phyloP scores from a whole-genome alignment of 2,113 vertebrate genomes.

The Dromas ardeola region DNA sequence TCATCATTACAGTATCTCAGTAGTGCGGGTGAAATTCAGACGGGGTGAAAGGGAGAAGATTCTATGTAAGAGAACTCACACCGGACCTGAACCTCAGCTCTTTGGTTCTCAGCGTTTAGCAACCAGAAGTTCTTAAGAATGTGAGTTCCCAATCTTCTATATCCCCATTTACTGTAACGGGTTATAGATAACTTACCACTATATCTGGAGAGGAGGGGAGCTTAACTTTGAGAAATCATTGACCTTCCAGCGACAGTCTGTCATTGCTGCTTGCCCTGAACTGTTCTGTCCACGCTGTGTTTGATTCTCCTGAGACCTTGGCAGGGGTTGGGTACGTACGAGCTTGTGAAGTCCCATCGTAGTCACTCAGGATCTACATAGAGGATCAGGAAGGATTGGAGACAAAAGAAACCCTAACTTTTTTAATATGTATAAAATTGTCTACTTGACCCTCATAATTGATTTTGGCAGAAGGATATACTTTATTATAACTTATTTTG shows the following conservation, averaged over 20 bases:
- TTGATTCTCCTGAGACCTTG: neutral
- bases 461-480: slow-evolving; percentile 76
- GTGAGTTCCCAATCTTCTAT: neutral
- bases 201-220: neutral
- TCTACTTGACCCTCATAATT: slow-evolving; percentile 26
- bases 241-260: neutral
- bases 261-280: neutral
- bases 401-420: neutral
- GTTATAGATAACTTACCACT: neutral
- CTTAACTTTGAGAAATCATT: neutral
- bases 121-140: neutral
- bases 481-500: slow-evolving; percentile 83
- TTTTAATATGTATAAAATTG: neutral
- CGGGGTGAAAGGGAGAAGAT: neutral
- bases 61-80: neutral
- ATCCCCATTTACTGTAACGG: neutral
- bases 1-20: neutral
- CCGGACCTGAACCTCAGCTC: neutral
- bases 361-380: neutral
- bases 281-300: neutral
- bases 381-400: neutral
- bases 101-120: neutral
- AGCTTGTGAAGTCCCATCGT: neutral
- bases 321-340: neutral
- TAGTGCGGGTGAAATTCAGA: neutral